Base-by-base conservation (phyloP, 2,113 vertebrate genomes). In the Chaetodon auriga region DNA sequence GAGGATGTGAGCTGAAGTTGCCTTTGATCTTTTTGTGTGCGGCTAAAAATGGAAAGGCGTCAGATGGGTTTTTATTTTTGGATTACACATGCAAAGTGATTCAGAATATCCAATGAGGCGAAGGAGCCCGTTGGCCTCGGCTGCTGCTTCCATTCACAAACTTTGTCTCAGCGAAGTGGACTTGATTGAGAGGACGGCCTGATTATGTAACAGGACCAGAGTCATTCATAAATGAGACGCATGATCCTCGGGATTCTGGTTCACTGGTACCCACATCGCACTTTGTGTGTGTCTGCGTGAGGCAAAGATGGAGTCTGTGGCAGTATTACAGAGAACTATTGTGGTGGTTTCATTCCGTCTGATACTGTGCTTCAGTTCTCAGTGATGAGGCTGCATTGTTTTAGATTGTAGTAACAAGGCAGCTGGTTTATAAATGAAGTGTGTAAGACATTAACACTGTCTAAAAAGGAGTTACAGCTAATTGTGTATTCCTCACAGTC, bases 111-210 rank as follows among this genome's bases (percentile, higher is more conserved):
- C 84, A 88, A 64, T 60, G 83, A 87, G 68, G 80, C 80, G 60
- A 76, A 91, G 45, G 48, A 85, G 75, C 80, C 70, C 15, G 72
- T 72, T 74, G 7, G 81, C 81, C 75, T 87, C 51, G 1, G 61
- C 78, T 75, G 71, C 72, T 53, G 68, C 80, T 74, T 72, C 84
- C 90, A 93, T 93, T 94, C 92, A 94, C 87, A 92, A 89, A 90
- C 72, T 90, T 85, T 69, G 64, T 83, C 62, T 86, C 54, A 10
- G 78, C 70, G 73, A 86, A 81, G 87, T 90, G 77, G 80, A 83
- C 78, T 76, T 53, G 81, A 88, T 87, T 76, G 83, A 79, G 80
- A 68, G 68, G 78, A 81, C 43, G 70, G 78, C 51, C 82, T 61
- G 83, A 76, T 93, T 93, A 94, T 82, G 53, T 90, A 93, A 93